phyloP scores from a whole-genome alignment of 2,113 vertebrate genomes.

The Furnarius figulus region DNA sequence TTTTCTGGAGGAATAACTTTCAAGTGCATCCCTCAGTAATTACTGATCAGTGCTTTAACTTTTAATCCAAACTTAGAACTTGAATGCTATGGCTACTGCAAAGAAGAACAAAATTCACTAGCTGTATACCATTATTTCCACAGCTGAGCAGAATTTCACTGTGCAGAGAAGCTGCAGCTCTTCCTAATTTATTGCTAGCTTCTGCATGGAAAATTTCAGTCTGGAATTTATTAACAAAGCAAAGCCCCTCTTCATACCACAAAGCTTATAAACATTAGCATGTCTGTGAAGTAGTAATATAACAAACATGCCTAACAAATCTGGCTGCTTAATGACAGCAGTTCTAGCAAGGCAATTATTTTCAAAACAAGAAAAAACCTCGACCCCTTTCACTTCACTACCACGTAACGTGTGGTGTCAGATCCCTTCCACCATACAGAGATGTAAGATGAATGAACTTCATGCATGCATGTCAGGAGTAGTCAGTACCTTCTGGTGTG shows the following conservation, averaged over 20 bases:
- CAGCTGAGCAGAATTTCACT: not conserved
- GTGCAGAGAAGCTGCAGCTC: not conserved
- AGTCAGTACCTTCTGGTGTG: slow-evolving; percentile 43
- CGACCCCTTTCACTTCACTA: not conserved
- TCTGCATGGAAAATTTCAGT: not conserved
- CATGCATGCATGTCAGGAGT: rapidly evolving
- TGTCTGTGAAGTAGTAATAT: not conserved
- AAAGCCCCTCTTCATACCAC: not conserved
- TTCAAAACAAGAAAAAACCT: not conserved
- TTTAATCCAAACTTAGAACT: not conserved
- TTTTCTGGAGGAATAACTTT: not conserved
- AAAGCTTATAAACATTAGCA: not conserved
- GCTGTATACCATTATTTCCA: not conserved
- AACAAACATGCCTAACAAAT: not conserved
- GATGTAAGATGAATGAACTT: rapidly evolving
- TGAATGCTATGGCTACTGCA: not conserved
- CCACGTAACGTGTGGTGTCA: rapidly evolving
- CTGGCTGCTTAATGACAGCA: not conserved
- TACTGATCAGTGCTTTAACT: not conserved
- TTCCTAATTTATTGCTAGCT: not conserved
- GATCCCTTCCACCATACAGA: not conserved
- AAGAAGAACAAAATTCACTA: not conserved
- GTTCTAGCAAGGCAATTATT: not conserved
- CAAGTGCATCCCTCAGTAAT: not conserved
- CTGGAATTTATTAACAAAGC: slow-evolving; percentile 10